phyloP scores from a whole-genome alignment of 2,888 invertebrate genomes.

The Onchidella celtica region DNA sequence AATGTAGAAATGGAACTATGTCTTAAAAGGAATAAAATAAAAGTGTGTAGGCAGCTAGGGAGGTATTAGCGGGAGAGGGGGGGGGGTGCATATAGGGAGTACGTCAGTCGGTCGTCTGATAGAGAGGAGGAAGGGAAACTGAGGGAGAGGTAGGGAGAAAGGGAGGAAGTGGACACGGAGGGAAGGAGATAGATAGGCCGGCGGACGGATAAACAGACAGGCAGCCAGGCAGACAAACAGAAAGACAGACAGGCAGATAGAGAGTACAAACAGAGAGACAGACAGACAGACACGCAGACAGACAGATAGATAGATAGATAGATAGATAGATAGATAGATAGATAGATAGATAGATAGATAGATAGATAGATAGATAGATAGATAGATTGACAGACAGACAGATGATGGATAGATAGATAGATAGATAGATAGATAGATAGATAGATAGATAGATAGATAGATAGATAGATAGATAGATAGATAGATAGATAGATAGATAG shows the following conservation, averaged over 20 bases:
- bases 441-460: slow-evolving; percentile 27
- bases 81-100: too few relatives aligned
- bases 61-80: too few relatives aligned
- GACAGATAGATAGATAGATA: slow-evolving; percentile 20
- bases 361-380: slow-evolving; percentile 12
- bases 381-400: slow-evolving; percentile 3
- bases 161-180: too few relatives aligned
- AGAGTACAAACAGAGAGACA: neutral
- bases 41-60: too few relatives aligned
- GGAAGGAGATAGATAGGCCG: neutral
- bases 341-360: slow-evolving; percentile 30
- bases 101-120: too few relatives aligned
- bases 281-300: neutral
- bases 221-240: neutral
- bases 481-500: slow-evolving; percentile 18
- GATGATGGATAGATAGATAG: slow-evolving; percentile 9
- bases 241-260: neutral
- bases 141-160: too few relatives aligned
- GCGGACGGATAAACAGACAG: neutral
- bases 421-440: slow-evolving; percentile 28
- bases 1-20: too few relatives aligned
- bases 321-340: slow-evolving; percentile 32
- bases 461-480: slow-evolving; percentile 24
- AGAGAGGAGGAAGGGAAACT: too few relatives aligned
- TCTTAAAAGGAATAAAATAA: too few relatives aligned